phyloP scores from a whole-genome alignment of 2,888 invertebrate species.

The Enchytraeus crypticus region DNA sequence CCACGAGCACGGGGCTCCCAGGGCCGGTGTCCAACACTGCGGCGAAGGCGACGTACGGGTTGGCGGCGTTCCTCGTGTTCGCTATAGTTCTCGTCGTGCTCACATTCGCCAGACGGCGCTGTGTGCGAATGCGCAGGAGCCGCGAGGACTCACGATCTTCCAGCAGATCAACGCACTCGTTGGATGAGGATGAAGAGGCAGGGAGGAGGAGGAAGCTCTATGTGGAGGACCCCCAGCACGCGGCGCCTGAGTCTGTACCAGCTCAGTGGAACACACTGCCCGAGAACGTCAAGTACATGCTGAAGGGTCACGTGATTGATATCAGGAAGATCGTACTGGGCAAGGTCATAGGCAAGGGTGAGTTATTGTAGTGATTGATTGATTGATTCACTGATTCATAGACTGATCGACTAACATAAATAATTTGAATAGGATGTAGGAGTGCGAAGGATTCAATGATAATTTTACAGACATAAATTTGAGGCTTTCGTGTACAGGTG shows the following conservation, averaged over 20 bases:
- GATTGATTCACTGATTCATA: too few relatives aligned
- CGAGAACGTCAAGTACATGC: constrained; percentile 8
- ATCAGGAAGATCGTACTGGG: constrained; percentile 7
- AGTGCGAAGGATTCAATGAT: too few relatives aligned
- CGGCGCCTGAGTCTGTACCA: neutral
- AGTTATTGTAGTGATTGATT: too few relatives aligned
- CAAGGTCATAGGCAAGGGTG: constrained; percentile 9
- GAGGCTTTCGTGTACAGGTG: too few relatives aligned
- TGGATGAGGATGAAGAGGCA: neutral
- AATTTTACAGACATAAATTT: too few relatives aligned
- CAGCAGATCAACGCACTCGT: neutral
- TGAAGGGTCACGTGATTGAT: constrained; percentile 12
- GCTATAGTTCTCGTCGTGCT: constrained; percentile 7
- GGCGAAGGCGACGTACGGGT: constrained; percentile 2
- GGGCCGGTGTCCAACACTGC: neutral
- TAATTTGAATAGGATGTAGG: too few relatives aligned
- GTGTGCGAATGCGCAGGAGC: neutral
- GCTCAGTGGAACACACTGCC: constrained; percentile 1
- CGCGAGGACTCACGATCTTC: neutral
- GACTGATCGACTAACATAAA: too few relatives aligned
- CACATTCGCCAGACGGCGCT: constrained; percentile 8
- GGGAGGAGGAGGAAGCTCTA: neutral
- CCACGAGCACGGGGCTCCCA: neutral
- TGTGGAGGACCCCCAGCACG: constrained; percentile 1
- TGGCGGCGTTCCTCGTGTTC: constrained; percentile 9